Evolutionary conservation across 92 coral and sea anemone species (phyloP).

Genomic region (Palythoa grandis): DNA sequence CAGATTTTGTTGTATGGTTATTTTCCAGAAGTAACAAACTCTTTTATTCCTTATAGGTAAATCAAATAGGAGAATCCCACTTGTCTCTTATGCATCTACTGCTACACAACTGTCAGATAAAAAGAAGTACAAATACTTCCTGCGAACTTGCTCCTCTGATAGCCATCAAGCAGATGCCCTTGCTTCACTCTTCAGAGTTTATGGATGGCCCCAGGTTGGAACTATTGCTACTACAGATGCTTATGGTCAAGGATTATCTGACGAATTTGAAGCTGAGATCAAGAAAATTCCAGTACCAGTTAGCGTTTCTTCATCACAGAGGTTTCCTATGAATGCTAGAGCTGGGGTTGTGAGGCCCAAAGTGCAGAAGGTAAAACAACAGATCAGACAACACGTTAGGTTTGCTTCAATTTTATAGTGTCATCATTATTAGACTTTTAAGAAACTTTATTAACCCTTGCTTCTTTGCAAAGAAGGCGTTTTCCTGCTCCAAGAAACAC

Average conservation of each 20-base stretch:
- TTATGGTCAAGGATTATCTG: conserved; percentile 89
- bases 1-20: background rate
- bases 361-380: conserved; percentile 76
- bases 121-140: conserved; percentile 87
- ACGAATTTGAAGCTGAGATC: conserved; percentile 80
- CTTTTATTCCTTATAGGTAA: conserved; percentile 65
- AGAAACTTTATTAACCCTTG: no score
- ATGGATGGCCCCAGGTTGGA: conserved; percentile 92
- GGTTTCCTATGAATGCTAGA: conserved; percentile 86
- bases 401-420: no score
- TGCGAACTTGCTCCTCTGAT: conserved; percentile 92
- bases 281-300: conserved; percentile 86
- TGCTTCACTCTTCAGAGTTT: conserved; percentile 81
- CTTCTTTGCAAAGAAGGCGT: no score
- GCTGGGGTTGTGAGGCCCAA: conserved; percentile 94
- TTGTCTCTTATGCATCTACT: conserved; percentile 95
- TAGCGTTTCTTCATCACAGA: conserved; percentile 81
- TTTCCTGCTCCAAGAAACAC: no score
- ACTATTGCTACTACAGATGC: conserved; percentile 90
- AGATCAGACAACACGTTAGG: background rate
- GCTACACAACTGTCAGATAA: conserved; percentile 91
- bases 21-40: background rate
- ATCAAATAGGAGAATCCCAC: conserved; percentile 80
- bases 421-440: no score
- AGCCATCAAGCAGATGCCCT: conserved; percentile 91